Evolutionary conservation across 2,888 invertebrate genomes (phyloP).

Genomic region (Plutella xylostella): DNA sequence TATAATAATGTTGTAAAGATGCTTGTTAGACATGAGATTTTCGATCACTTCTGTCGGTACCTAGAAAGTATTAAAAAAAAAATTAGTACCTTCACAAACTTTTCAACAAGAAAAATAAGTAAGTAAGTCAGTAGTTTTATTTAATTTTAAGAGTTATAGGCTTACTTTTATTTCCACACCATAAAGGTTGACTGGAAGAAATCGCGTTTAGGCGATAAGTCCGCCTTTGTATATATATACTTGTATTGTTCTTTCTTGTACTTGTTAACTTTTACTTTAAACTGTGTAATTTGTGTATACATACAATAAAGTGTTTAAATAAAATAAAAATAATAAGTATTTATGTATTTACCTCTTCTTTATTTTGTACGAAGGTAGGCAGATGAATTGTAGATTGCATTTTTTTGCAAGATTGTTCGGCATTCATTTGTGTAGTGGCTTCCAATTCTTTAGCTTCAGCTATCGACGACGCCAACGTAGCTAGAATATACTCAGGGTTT

Average conservation of each 20-base stretch:
- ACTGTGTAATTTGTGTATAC: no score
- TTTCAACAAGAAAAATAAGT: slow-evolving; percentile 1
- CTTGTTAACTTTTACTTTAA: no score
- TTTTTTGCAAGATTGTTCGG: slow-evolving; percentile 40
- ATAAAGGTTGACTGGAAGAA: no score
- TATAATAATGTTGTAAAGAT: slow-evolving; percentile 75
- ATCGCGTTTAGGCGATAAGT: no score
- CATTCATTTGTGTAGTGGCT: slow-evolving; percentile 54
- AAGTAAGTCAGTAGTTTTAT: slow-evolving; percentile 1
- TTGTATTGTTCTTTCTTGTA: no score
- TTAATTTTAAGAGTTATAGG: no score
- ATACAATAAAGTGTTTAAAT: no score
- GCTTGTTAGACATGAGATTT: slow-evolving; percentile 72
- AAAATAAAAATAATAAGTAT: neutral
- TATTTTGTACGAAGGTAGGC: slow-evolving; percentile 80
- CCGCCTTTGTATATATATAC: no score
- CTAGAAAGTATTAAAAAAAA: slow-evolving; percentile 56
- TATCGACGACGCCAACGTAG: slow-evolving; percentile 69
- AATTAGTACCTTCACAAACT: no score
- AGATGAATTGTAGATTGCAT: slow-evolving; percentile 79
- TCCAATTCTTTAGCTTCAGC: slow-evolving; percentile 57
- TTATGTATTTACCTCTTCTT: slow-evolving; percentile 74
- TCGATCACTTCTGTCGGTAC: slow-evolving; percentile 79
- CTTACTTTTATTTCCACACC: no score
- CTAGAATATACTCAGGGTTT: slow-evolving; percentile 74